A percentile compares a stretch with the other conserved stretches of the same genome.
phyloP scores from a whole-genome alignment of 2,888 invertebrate genomes.

The Melinaea menophilus region DNA sequence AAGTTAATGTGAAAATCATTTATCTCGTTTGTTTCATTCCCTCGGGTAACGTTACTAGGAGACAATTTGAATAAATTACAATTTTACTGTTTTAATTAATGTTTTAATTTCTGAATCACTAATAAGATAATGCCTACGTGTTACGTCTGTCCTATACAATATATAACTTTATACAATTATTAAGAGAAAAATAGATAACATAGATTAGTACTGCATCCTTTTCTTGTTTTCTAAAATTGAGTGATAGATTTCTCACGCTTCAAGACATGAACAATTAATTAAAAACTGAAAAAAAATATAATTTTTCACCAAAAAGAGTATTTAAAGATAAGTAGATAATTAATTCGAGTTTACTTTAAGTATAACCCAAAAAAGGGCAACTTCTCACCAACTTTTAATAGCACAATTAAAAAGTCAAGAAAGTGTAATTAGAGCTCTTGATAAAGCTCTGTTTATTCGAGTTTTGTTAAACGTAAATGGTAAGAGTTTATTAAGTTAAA shows the following conservation, averaged over 20 bases:
- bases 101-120: too few relatives aligned
- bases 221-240: too few relatives aligned
- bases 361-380: background rate
- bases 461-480: background rate
- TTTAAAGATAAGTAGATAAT: slow-evolving; percentile 1
- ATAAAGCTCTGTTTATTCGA: slow-evolving; percentile 1
- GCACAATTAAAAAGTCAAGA: slow-evolving; percentile 6
- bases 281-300: background rate
- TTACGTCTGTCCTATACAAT: too few relatives aligned
- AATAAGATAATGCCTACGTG: too few relatives aligned
- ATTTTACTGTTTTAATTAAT: background rate
- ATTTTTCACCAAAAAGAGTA: background rate
- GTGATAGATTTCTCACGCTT: background rate
- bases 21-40: slow-evolving; percentile 10
- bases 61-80: slow-evolving; percentile 13
- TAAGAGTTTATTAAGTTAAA: background rate
- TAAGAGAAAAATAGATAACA: too few relatives aligned
- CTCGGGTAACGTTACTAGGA: background rate
- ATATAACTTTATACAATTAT: too few relatives aligned
- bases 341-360: background rate
- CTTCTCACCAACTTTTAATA: slow-evolving; percentile 1
- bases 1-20: slow-evolving; percentile 11
- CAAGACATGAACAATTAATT: background rate
- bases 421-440: slow-evolving; percentile 3
- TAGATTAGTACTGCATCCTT: too few relatives aligned